These are phyloP conservation scores for Linnaemya tessellans DNA, from an alignment of 2,888 invertebrate genomes.

Conservation along the genomic window DNA sequence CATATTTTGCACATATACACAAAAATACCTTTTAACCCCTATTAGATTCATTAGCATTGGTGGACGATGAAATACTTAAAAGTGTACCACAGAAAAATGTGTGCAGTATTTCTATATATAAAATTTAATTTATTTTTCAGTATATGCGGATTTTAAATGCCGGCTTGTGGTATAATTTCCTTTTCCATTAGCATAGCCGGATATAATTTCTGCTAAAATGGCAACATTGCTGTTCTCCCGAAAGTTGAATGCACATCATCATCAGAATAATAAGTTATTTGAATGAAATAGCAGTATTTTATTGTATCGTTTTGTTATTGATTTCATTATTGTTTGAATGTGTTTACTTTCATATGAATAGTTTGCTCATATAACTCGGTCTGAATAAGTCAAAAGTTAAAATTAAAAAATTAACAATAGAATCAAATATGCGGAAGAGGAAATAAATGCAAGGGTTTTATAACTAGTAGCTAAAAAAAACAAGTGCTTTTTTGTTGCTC, in stretches of 20 bases:
- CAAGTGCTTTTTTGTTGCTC: too few relatives aligned
- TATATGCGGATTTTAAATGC: too few relatives aligned
- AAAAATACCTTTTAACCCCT: too few relatives aligned
- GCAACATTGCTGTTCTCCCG: not conserved
- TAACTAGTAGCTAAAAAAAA: not conserved
- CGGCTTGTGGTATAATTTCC: too few relatives aligned
- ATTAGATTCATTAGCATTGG: too few relatives aligned
- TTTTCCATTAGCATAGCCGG: too few relatives aligned
- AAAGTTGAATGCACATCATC: slow-evolving; percentile 42
- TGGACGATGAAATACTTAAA: too few relatives aligned
- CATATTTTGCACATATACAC: too few relatives aligned
- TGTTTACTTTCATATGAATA: slow-evolving; percentile 27
- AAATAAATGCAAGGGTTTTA: not conserved
- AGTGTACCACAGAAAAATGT: too few relatives aligned
- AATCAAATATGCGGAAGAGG: not conserved
- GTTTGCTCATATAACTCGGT: not conserved
- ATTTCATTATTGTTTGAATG: slow-evolving; percentile 20
- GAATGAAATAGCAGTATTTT: slow-evolving; percentile 28
- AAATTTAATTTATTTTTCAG: too few relatives aligned
- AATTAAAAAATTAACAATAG: not conserved
- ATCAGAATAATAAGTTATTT: slow-evolving; percentile 54
- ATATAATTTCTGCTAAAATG: not conserved
- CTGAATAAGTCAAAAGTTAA: not conserved
- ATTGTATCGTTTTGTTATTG: slow-evolving; percentile 33
- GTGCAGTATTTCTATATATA: too few relatives aligned